Conservation (phyloP, 2,113 vertebrate species). For the human (Homo sapiens) region DNA sequence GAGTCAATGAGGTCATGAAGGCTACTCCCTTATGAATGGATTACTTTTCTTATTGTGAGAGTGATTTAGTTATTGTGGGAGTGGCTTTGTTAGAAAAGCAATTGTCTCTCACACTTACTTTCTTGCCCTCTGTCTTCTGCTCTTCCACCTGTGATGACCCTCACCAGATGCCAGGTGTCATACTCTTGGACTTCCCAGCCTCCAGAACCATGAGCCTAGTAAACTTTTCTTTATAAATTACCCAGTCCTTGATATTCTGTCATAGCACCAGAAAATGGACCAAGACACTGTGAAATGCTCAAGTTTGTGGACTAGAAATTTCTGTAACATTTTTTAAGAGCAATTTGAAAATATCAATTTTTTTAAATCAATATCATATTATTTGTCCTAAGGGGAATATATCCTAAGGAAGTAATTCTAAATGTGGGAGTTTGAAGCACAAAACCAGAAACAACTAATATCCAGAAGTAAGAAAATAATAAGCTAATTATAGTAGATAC, state of each 20-base stretch:
- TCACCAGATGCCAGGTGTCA: background rate
- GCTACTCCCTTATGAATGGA: background rate
- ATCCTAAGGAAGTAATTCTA: background rate
- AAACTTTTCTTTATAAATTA: background rate
- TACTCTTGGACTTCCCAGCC: background rate
- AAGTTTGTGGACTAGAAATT: background rate
- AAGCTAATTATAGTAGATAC: constrained; percentile 7
- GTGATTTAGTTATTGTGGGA: background rate
- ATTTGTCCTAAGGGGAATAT: background rate
- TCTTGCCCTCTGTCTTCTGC: background rate
- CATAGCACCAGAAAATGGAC: background rate
- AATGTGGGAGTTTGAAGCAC: background rate
- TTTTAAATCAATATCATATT: background rate
- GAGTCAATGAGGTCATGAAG: background rate
- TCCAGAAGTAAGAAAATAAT: background rate
- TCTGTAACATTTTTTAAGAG: background rate
- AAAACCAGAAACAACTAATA: background rate
- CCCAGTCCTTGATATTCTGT: background rate
- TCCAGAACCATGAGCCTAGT: background rate
- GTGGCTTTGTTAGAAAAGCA: background rate
- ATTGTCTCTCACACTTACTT: background rate
- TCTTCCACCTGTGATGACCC: background rate
- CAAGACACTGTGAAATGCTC: background rate
- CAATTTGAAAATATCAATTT: constrained; percentile 8
- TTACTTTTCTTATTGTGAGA: background rate